These are phyloP conservation scores for Cloeon dipterum DNA, from an alignment of 2,888 invertebrate genomes.

Conservation along the genomic window DNA sequence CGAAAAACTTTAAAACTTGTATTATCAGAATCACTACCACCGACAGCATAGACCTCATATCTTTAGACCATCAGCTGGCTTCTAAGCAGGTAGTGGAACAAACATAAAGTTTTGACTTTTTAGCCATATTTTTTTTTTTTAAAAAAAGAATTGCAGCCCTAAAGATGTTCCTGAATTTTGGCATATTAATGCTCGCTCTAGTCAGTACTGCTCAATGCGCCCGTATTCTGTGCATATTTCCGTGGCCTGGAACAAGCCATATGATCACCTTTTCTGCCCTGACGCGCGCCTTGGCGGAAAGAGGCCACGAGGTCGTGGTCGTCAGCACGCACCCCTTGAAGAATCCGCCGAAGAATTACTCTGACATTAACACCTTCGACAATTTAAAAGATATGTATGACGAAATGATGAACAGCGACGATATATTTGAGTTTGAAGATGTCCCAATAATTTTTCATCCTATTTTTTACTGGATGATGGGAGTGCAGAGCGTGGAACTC, in stretches of 20 bases:
- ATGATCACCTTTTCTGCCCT: not conserved
- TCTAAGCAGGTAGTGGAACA: no score
- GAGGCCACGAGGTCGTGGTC: slow-evolving; percentile 6
- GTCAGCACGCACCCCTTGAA: slow-evolving; percentile 3
- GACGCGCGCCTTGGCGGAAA: slow-evolving; percentile 3
- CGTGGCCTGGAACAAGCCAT: slow-evolving; percentile 2
- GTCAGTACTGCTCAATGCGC: no score
- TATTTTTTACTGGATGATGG: not conserved
- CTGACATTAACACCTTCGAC: not conserved
- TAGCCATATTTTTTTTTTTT: no score
- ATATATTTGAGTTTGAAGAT: not conserved
- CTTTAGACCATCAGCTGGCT: no score
- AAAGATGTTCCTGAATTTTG: no score
- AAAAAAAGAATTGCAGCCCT: no score
- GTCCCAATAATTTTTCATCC: not conserved
- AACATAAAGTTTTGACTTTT: no score
- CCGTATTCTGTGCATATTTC: slow-evolving; percentile 3
- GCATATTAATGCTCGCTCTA: no score
- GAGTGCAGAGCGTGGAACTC: slow-evolving; percentile 1
- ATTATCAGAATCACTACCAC: no score
- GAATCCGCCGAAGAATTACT: slow-evolving; percentile 3
- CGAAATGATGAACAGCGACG: slow-evolving; percentile 5
- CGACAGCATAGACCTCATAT: no score
- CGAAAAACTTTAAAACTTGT: no score
- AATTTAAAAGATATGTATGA: slow-evolving; percentile 7